Evolutionary conservation across 2,888 invertebrate species (phyloP), one percentile per base, ranked within the genome.

Genomic region (Cactoblastis cactorum): DNA sequence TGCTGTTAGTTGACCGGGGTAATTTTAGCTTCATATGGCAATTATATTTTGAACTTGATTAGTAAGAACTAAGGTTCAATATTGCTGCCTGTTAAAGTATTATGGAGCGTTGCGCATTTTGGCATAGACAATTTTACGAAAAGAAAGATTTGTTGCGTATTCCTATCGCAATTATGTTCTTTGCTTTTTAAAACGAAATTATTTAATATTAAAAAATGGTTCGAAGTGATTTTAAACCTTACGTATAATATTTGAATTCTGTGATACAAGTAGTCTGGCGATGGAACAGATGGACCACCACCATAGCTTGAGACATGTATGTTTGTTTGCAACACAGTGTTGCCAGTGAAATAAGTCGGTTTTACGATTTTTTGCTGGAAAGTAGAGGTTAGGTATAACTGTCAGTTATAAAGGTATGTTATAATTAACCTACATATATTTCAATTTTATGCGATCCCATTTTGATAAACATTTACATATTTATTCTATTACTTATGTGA

Each of bases 1-100:
- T n/a, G 50, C 54, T 54, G 50, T 53, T 57, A 51, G 56, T 37
- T 53, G 53, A 52, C 22, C 45, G 56, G 49, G 51, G 51, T 52
- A 43, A 45, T 14, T 35, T 15, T 14, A 35, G n/a, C 35, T 35
- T 35, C 8, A 35, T 35, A 35, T 2, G 15, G 15, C 15, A 9
- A 4, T 17, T 8, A 15, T 37, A 2, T 1, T 3, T n/a, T n/a
- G 5, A 28, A 28, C 8, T 9, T 28, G 5, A 28, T 28, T 3
- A 8, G 1, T 28, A 9, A 9, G 28, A 28, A 9, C 6, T 28
- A 28, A 28, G 28, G 28, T 28, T 28, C 28, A 28, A 28, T 28
- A 28, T 28, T 4, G 22, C 28, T 28, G 28, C 8, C 28, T 28
- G 5, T 9, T 28, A 28, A 28, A 28, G 28, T 28, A 28, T 22